Conservation (phyloP, 2,888 invertebrate genomes). For the Tridacna crocea region DNA sequence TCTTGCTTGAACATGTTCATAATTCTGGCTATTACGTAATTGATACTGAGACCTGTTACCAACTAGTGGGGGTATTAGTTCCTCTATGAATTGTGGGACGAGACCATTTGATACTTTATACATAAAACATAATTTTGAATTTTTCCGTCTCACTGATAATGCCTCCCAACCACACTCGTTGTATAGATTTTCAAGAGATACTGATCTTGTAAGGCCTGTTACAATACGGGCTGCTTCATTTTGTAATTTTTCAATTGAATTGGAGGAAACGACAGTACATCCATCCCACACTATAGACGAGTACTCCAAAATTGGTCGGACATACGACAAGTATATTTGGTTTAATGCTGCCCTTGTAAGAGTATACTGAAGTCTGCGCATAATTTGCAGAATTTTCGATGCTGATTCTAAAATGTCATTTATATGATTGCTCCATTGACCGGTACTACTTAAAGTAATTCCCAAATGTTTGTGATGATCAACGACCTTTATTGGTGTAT, state of each 20-base stretch:
- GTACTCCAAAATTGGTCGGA: slow-evolving; percentile 12
- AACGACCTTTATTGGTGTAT: background rate
- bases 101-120: background rate
- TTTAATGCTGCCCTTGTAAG: background rate
- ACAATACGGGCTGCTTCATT: slow-evolving; percentile 33
- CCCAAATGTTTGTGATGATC: slow-evolving; percentile 16
- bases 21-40: background rate
- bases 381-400: slow-evolving; percentile 27
- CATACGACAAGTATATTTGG: slow-evolving; percentile 21
- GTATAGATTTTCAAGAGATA: slow-evolving; percentile 6
- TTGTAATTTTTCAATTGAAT: slow-evolving; percentile 31
- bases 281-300: slow-evolving; percentile 19
- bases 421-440: slow-evolving; percentile 30
- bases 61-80: background rate
- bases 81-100: background rate
- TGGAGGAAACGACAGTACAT: background rate
- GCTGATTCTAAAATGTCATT: slow-evolving; percentile 27
- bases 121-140: slow-evolving; percentile 8
- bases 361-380: slow-evolving; percentile 26
- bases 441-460: slow-evolving; percentile 23
- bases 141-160: slow-evolving; percentile 14
- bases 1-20: background rate
- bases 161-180: slow-evolving; percentile 25
- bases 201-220: slow-evolving; percentile 33
- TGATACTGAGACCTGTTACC: background rate